Evolutionary conservation across 2,888 invertebrate genomes (phyloP), one percentile per base, ranked within the genome.

Genomic region (Calameuta filiformis): DNA sequence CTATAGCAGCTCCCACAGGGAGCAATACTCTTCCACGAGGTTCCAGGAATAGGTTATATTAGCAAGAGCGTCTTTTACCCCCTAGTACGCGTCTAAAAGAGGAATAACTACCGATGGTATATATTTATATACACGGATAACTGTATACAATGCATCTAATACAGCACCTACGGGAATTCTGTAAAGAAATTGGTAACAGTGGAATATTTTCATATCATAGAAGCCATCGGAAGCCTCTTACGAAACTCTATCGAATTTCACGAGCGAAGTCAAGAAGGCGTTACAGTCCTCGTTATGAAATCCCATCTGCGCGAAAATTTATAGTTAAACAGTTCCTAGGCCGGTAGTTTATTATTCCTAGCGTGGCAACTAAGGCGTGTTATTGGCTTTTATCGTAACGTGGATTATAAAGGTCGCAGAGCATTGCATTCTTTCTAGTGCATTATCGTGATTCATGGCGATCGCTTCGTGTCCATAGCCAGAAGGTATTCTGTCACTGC

Each of bases 1-100:
- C 40, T 77, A 56, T 12, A 40, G 79, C 80, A 77, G 81, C 83
- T 84, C 83, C 84, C 84, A 85, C 83, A 81, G 79, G 82, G 82
- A 82, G 79, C 76, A 76, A 77, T 82, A 79, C 78, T 80, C 80
- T 79, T 77, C 81, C 79, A 56, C 56, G 56, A 56, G 56, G 56
- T 23, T 56, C 56, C 56, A 23, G 23, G 2, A 56, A 56, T 56
- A 56, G 23, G 56, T 56, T 56, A 56, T 56, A 56, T 56, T 56
- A 56, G 56, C 56, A 23, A 56, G 56, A 56, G 56, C 56, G 23
- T 56, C 56, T 56, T 23, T 56, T 56, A 56, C 56, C 56, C 56
- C 56, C 56, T 56, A 23, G 56, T 56, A 56, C 56, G 56, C 56
- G 56, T 56, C 23, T 23, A 56, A 56, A 56, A 56, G 56, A 23